Conservation (phyloP, 2,113 vertebrate species). For the Mesitornis unicolor region DNA sequence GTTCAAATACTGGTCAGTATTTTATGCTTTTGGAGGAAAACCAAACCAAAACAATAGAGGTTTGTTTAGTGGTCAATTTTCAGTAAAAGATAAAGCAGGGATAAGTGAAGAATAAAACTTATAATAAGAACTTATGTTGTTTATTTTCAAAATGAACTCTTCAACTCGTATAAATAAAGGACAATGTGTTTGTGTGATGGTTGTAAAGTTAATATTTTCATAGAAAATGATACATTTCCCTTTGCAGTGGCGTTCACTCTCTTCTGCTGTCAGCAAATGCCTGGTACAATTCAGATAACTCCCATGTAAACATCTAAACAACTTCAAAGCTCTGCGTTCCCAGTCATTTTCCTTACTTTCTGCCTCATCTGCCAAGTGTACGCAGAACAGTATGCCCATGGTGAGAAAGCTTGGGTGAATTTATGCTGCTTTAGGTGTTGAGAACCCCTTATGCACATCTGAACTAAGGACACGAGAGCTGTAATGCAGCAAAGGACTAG, state of each 20-base stretch:
- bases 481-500: not conserved
- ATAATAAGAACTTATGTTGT: not conserved
- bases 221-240: not conserved
- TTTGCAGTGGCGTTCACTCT: not conserved
- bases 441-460: not conserved
- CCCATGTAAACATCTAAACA: not conserved
- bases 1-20: not conserved
- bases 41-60: not conserved
- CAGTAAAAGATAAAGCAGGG: not conserved
- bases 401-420: not conserved
- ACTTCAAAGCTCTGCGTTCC: not conserved
- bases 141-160: not conserved
- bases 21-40: not conserved
- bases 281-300: not conserved
- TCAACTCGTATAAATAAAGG: not conserved
- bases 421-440: not conserved
- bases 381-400: not conserved
- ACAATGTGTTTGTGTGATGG: not conserved
- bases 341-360: not conserved
- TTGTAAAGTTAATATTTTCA: not conserved
- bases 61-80: not conserved
- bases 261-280: not conserved
- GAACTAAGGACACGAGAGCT: not conserved
- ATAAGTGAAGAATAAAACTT: not conserved
- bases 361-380: not conserved